Conservation (phyloP, 2,113 vertebrate species). For the Alligator sinensis region DNA sequence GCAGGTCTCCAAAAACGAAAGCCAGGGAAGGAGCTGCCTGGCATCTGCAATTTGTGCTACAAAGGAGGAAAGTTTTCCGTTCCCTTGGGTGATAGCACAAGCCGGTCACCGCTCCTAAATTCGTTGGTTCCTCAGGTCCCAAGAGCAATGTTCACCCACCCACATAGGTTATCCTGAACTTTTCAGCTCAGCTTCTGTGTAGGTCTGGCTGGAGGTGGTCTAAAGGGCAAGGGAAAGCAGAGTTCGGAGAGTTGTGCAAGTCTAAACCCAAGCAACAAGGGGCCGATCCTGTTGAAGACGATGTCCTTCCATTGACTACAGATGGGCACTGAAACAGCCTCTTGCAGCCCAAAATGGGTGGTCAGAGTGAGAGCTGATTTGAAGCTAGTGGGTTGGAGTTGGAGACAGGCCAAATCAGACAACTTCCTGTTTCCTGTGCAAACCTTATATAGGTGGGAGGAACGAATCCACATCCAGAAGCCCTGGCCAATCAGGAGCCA, state of each 20-base stretch:
- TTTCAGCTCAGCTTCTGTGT: neutral
- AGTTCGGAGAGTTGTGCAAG: neutral
- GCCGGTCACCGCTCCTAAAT: neutral
- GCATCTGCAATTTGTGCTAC: neutral
- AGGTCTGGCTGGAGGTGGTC: rapidly evolving
- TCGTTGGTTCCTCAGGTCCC: neutral
- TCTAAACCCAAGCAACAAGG: neutral
- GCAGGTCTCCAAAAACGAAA: constrained; percentile 39
- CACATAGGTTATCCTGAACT: neutral
- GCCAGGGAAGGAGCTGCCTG: neutral
- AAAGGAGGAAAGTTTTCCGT: neutral
- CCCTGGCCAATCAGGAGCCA: too few relatives aligned
- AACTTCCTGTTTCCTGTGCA: too few relatives aligned
- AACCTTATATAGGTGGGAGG: too few relatives aligned
- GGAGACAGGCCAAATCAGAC: too few relatives aligned
- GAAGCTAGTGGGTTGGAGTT: too few relatives aligned
- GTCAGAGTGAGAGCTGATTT: too few relatives aligned
- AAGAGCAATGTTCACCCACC: neutral
- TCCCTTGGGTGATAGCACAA: neutral
- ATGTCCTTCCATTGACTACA: neutral
- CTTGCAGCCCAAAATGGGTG: too few relatives aligned
- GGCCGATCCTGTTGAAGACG: rapidly evolving
- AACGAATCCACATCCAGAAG: too few relatives aligned
- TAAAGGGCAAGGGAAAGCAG: neutral
- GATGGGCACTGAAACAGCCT: neutral